phyloP scores from a whole-genome alignment of 2,797 vertebrate genomes.

The Pangasius larnaudii region DNA sequence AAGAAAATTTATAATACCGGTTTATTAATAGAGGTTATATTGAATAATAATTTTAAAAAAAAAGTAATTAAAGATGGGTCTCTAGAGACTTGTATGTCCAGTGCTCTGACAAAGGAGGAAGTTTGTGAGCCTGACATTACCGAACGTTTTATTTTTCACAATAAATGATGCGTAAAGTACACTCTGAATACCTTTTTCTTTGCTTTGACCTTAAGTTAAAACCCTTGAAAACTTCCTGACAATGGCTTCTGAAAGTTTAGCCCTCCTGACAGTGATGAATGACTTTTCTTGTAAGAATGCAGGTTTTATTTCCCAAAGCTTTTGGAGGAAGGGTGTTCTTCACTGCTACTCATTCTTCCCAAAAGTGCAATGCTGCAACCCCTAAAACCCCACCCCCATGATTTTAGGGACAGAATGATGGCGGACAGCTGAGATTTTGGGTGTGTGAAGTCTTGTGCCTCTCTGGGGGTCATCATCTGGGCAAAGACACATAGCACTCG shows the following conservation, averaged over 20 bases:
- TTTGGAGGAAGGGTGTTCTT: slow-evolving; percentile 55
- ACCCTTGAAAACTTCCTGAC: slow-evolving; percentile 62
- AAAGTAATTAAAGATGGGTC: neutral
- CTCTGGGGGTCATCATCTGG: slow-evolving; percentile 42
- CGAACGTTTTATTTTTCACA: slow-evolving; percentile 67
- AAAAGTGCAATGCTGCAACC: slow-evolving; percentile 45
- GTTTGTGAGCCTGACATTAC: slow-evolving; percentile 57
- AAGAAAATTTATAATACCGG: neutral
- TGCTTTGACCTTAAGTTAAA: slow-evolving; percentile 56
- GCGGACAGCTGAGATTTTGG: slow-evolving; percentile 51
- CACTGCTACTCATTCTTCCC: slow-evolving; percentile 43
- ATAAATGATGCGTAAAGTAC: slow-evolving; percentile 74
- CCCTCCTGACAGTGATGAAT: slow-evolving; percentile 64
- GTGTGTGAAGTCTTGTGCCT: slow-evolving; percentile 49
- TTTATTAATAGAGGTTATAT: no score
- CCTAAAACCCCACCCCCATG: slow-evolving; percentile 51
- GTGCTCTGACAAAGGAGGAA: slow-evolving; percentile 54
- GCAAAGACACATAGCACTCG: neutral
- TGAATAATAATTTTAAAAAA: neutral
- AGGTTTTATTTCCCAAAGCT: slow-evolving; percentile 63
- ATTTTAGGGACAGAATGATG: slow-evolving; percentile 54
- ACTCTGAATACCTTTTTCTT: slow-evolving; percentile 65
- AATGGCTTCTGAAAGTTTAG: slow-evolving; percentile 65
- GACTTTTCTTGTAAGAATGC: slow-evolving; percentile 49
- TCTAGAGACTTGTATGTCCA: neutral